Percentiles rank a stretch among this genome's conserved stretches.
These are phyloP conservation scores for Arizona elegans DNA, from an alignment of 2,113 vertebrate genomes.

Conservation along the genomic window DNA sequence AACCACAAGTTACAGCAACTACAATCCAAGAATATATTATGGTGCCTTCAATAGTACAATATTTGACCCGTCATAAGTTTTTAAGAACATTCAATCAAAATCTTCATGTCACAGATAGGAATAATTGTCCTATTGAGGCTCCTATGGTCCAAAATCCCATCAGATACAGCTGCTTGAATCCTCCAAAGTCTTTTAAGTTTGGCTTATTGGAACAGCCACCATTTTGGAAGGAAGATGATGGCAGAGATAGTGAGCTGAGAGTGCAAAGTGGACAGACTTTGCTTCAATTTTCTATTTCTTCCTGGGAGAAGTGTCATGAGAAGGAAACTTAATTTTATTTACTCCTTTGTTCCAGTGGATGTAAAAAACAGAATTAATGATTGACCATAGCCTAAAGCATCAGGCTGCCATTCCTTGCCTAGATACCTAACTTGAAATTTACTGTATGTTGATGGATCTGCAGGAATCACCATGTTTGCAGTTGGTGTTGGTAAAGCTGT, in stretches of 20 bases:
- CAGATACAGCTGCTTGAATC: neutral
- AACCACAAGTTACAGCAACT: neutral
- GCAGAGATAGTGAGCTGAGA: neutral
- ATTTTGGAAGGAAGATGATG: neutral
- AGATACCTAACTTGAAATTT: neutral
- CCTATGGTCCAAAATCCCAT: neutral
- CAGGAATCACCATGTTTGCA: constrained; percentile 95
- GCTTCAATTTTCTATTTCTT: neutral
- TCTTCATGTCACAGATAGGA: neutral
- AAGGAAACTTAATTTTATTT: neutral
- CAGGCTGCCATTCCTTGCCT: neutral
- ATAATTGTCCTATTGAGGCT: neutral
- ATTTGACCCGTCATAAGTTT: neutral
- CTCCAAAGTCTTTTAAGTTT: neutral
- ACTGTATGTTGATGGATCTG: rapidly evolving
- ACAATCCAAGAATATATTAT: neutral
- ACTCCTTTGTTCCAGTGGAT: neutral
- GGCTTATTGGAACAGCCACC: neutral
- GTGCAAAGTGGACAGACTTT: neutral
- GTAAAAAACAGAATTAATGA: neutral
- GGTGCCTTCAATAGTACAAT: neutral
- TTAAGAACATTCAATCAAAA: neutral
- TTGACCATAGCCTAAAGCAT: neutral
- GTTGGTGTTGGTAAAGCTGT: constrained; percentile 96
- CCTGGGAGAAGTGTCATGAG: neutral